phyloP scores from a whole-genome alignment of 1,140 invertebrate genomes.

The Plutomurus gul region DNA sequence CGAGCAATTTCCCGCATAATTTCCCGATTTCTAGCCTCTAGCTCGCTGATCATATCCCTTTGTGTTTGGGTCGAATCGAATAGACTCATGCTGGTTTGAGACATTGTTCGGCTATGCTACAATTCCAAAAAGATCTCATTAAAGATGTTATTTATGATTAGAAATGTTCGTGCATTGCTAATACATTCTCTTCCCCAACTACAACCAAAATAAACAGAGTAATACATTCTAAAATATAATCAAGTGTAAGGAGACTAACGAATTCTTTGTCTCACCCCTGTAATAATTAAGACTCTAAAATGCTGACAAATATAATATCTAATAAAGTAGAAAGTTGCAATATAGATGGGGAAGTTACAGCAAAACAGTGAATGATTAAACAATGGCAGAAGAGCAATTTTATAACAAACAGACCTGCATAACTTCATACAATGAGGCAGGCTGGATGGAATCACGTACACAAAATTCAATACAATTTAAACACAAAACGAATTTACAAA shows the following conservation, averaged over 20 bases:
- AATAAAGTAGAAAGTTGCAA: no score
- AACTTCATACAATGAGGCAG: slow-evolving; percentile 38
- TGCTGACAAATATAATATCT: no score
- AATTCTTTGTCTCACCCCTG: no score
- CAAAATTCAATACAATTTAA: background rate
- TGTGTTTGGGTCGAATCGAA: slow-evolving; percentile 83
- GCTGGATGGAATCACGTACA: slow-evolving; percentile 9
- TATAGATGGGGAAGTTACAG: no score
- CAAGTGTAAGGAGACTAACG: no score
- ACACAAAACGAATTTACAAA: no score
- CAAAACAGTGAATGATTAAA: background rate
- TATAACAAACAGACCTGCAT: slow-evolving; percentile 36
- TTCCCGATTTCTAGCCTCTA: slow-evolving; percentile 96
- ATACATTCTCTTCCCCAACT: background rate
- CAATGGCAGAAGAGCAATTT: background rate
- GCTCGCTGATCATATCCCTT: slow-evolving; percentile 88
- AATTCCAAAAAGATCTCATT: slow-evolving; percentile 48
- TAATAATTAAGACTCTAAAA: no score
- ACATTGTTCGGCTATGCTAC: slow-evolving; percentile 66
- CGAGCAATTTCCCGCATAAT: slow-evolving; percentile 96
- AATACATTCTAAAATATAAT: no score
- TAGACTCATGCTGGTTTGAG: slow-evolving; percentile 72
- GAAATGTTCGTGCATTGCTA: background rate
- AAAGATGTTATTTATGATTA: background rate
- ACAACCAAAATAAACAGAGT: no score